A percentile compares a stretch with the other conserved stretches of the same genome.
Conservation (phyloP, 2,797 vertebrate genomes). For the Cossypha polioptera region DNA sequence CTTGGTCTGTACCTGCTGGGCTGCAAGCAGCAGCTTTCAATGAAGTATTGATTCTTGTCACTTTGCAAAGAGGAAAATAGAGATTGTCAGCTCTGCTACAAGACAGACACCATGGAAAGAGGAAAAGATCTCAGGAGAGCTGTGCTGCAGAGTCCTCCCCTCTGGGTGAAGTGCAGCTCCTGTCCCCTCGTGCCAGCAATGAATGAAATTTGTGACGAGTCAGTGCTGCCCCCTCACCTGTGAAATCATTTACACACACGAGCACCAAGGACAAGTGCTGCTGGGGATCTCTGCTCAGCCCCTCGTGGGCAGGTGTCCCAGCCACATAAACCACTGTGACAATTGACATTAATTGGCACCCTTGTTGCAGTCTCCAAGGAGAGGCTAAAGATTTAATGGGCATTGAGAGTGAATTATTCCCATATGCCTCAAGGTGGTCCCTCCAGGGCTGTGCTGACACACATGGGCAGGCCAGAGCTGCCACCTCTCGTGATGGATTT, state of each 20-base stretch:
- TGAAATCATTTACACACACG: background rate
- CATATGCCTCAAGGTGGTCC: background rate
- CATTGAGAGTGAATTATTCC: slow-evolving; percentile 42
- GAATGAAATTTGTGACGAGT: background rate
- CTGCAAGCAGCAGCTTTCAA: background rate
- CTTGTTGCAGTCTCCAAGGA: background rate
- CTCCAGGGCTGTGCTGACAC: background rate
- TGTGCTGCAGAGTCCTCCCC: background rate
- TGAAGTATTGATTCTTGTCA: background rate
- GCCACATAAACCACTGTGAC: background rate
- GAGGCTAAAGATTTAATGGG: slow-evolving; percentile 52
- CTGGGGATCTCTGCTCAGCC: background rate
- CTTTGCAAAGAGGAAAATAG: background rate
- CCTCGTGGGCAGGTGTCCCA: background rate
- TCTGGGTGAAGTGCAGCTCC: background rate
- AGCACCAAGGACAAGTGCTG: background rate
- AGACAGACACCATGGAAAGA: background rate
- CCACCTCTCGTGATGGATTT: background rate
- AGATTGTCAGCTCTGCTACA: background rate
- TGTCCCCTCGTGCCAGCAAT: accelerated
- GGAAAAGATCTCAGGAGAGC: background rate
- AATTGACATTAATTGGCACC: slow-evolving; percentile 53
- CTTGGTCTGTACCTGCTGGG: background rate
- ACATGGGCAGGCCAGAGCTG: background rate
- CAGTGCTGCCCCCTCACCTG: background rate